A percentile compares a stretch with the other conserved stretches of the same genome.
phyloP scores from a whole-genome alignment of 2,797 vertebrate genomes.

The Rallus crepitans region DNA sequence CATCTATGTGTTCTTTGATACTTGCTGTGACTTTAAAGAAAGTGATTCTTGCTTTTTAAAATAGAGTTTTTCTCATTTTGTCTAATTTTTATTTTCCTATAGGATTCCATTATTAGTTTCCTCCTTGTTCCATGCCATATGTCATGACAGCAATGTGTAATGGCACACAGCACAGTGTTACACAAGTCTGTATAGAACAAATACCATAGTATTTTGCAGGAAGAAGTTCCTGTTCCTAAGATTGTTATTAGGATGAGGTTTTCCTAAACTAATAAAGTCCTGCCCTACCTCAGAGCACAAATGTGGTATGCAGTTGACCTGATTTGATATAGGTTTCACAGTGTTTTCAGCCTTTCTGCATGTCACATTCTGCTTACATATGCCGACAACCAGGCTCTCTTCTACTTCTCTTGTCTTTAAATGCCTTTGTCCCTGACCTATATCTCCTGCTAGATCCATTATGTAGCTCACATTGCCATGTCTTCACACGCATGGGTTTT shows the following conservation, averaged over 20 bases:
- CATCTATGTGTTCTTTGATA: not conserved
- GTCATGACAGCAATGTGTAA: not conserved
- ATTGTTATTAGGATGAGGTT: not conserved
- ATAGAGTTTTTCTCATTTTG: not conserved
- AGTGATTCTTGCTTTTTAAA: not conserved
- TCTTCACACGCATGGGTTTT: not conserved
- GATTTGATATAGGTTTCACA: not conserved
- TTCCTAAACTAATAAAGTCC: not conserved
- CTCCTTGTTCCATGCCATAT: not conserved
- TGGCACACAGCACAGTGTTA: not conserved
- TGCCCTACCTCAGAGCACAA: not conserved
- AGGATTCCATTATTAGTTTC: not conserved
- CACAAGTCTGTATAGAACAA: not conserved
- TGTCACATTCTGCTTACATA: not conserved
- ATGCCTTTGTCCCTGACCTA: not conserved
- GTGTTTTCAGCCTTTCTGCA: not conserved
- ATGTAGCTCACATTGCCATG: not conserved
- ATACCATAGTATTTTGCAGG: not conserved
- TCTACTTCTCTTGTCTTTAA: not conserved
- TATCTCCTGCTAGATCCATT: not conserved
- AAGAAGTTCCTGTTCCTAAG: not conserved
- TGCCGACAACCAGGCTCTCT: not conserved
- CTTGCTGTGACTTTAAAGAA: not conserved
- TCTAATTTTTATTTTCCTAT: not conserved
- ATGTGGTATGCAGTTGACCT: not conserved